phyloP scores from a whole-genome alignment of 64 coral and sea anemone species.

The Pachyseris speciosa region DNA sequence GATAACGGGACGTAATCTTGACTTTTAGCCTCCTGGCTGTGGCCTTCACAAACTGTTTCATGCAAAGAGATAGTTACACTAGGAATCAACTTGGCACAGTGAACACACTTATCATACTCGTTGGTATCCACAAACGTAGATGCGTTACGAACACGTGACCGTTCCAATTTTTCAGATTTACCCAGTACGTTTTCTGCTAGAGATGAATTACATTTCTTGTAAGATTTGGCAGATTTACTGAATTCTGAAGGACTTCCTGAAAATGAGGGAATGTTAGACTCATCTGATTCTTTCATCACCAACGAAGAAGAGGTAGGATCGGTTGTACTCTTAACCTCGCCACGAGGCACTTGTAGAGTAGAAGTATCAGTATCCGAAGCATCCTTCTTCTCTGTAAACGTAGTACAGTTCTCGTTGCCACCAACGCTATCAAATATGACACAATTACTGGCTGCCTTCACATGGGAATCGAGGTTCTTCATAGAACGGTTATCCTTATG shows the following conservation, averaged over 20 bases:
- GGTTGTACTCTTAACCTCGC: not conserved
- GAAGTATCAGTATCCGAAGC: not conserved
- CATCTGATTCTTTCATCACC: not conserved
- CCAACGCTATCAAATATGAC: too few species aligned
- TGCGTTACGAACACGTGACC: not conserved
- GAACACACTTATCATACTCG: not conserved
- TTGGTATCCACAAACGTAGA: not conserved
- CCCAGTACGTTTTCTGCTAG: too few species aligned
- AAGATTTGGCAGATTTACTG: not conserved
- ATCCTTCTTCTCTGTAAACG: not conserved
- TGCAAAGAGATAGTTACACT: slow-evolving; percentile 13
- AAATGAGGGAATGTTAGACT: not conserved
- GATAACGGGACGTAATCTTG: slow-evolving; percentile 15
- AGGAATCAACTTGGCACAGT: slow-evolving; percentile 54
- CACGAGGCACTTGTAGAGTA: too few species aligned
- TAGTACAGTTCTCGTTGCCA: not conserved
- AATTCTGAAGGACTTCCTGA: not conserved
- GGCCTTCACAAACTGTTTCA: slow-evolving; percentile 62
- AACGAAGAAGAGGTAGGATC: too few species aligned
- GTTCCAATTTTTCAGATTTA: not conserved
- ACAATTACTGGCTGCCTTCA: not conserved
- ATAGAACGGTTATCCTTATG: not conserved
- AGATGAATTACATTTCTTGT: not conserved
- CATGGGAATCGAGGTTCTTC: not conserved
- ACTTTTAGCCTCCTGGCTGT: not conserved